Conservation (phyloP, 37 sponge, comb jelly and placozoan species). For the Petrosia ficiformis region DNA sequence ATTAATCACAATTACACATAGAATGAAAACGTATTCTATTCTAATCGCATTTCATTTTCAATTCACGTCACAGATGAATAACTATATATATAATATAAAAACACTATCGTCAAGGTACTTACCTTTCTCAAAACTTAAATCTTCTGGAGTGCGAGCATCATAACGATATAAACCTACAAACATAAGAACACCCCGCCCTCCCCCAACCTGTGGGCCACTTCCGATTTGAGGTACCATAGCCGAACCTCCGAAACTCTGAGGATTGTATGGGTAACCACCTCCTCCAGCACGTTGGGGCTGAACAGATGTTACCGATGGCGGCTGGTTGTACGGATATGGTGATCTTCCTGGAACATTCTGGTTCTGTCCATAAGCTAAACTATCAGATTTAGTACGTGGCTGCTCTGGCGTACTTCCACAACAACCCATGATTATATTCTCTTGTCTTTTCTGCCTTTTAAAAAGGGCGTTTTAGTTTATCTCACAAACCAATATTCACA, state of each 20-base stretch:
- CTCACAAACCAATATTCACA: too few species aligned
- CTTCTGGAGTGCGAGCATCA: constrained; percentile 88
- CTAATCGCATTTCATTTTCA: too few species aligned
- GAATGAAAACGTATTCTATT: too few species aligned
- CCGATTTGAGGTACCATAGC: not conserved
- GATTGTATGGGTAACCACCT: not conserved
- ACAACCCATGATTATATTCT: constrained; percentile 47
- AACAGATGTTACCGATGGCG: not conserved
- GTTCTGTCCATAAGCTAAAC: constrained; percentile 10
- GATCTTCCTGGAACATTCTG: not conserved
- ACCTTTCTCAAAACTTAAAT: constrained; percentile 79
- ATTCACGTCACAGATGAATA: too few species aligned
- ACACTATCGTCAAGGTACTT: too few species aligned
- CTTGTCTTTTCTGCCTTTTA: too few species aligned
- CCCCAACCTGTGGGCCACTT: constrained; percentile 6
- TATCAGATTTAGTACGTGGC: constrained; percentile 22
- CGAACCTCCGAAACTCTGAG: not conserved
- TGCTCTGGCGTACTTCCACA: constrained; percentile 31
- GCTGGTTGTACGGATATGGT: too few species aligned
- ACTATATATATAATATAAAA: too few species aligned
- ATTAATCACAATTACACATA: too few species aligned
- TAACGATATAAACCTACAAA: constrained; percentile 88
- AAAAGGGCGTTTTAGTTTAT: too few species aligned
- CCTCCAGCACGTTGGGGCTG: not conserved
- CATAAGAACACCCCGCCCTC: constrained; percentile 23